Base-by-base conservation (phyloP, 1,140 invertebrate genomes). In the Philopotamus ludificatus region DNA sequence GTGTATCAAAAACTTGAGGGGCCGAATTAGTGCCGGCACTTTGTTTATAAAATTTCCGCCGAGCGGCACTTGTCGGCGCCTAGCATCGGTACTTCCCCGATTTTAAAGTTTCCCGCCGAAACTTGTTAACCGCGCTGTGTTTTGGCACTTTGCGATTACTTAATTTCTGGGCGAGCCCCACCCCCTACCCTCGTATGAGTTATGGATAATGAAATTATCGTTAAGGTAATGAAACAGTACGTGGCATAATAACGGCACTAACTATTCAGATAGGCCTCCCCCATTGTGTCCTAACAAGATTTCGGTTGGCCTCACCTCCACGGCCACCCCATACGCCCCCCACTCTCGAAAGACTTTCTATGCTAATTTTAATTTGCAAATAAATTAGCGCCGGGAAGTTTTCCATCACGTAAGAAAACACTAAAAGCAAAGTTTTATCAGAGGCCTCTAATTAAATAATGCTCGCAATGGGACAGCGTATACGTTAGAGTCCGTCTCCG, bases 301-400 rank as follows among this genome's bases (percentile, higher is more conserved):
- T 34, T 34, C 28, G 12, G 28, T 34, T 34, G 12, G 4, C 28
- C 4, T 4, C 28, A 12, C n/a, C 8, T 39, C 8, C 34, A 39
- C n/a, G n/a, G 8, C 8, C 28, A 34, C 28, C 12, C 28, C 28
- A 34, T 39, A 39, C 34, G 34, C n/a, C 8, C 34, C 8, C n/a
- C n/a, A n/a, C 34, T 8, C n/a, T 8, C n/a, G n/a, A n/a, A n/a
- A 34, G 28, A 34, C 28, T 34, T 34, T 34, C 57, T 23, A 60
- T 60, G 57, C 57, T 47, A 60, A 60, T 60, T 60, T 60, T 47
- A 60, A 60, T 60, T 60, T 60, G 57, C 57, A 60, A 60, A 60
- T 60, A 60, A 60, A 60, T 60, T 60, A 60, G 44, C 42, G 41
- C 41, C 47, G 12, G 54, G 7, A 47, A 60, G 57, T 60, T 60